Percentiles rank a stretch among this genome's conserved stretches.
These are phyloP conservation scores for Ciconia maguari DNA, from an alignment of 2,113 vertebrate species.

Conservation along the genomic window DNA sequence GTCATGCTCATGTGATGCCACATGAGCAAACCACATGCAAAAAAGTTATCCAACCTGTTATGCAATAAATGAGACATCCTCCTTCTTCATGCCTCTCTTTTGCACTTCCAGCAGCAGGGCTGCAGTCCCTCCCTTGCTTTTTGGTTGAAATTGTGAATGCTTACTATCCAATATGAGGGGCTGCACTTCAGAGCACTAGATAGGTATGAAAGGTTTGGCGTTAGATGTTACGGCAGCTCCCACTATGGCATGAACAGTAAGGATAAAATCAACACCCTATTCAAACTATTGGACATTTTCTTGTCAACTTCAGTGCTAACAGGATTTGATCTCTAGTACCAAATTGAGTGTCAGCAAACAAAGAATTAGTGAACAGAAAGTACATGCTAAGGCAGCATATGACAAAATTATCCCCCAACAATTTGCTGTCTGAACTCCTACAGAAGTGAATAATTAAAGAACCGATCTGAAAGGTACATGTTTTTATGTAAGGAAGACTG, in stretches of 20 bases:
- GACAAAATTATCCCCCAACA: not conserved
- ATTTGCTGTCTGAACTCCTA: not conserved
- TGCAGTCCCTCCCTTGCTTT: not conserved
- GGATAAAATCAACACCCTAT: not conserved
- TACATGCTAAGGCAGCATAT: not conserved
- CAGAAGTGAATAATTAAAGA: not conserved
- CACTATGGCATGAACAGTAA: not conserved
- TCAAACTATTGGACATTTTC: not conserved
- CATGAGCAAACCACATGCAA: not conserved
- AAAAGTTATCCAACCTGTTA: not conserved
- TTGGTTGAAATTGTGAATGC: not conserved
- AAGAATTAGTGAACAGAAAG: not conserved
- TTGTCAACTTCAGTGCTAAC: not conserved
- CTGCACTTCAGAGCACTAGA: not conserved
- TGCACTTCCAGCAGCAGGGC: not conserved
- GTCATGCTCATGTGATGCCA: not conserved
- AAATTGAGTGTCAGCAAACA: not conserved
- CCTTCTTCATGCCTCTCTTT: not conserved
- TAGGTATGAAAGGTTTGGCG: not conserved
- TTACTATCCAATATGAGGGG: not conserved
- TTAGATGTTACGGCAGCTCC: not conserved
- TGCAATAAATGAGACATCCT: not conserved
- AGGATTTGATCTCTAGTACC: not conserved
- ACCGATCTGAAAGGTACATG: not conserved
- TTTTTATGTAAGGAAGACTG: not conserved